Evolutionary conservation across 1,140 invertebrate genomes (phyloP).

Genomic region (Drosophila pruinosa): DNA sequence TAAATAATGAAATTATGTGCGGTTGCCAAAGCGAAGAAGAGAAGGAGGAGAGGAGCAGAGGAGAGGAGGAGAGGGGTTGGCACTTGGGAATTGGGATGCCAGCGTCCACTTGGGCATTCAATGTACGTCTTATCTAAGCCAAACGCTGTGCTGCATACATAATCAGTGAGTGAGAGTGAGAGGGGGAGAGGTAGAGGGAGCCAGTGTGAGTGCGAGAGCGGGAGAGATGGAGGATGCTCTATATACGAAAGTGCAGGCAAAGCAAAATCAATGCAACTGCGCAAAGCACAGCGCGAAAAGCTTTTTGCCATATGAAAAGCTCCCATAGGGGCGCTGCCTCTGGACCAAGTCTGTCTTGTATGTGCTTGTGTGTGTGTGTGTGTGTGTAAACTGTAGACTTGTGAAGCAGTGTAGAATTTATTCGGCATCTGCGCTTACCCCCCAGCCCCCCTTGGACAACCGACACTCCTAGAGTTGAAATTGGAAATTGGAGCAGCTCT

Average conservation of each 20-base stretch:
- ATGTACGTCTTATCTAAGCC: constrained; percentile 24
- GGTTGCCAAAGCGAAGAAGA: constrained; percentile 14
- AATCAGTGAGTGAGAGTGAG: constrained; percentile 9
- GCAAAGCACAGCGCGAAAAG: constrained; percentile 37
- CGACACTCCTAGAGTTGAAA: too few relatives aligned
- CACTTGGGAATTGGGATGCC: background rate
- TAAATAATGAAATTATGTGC: constrained; percentile 67
- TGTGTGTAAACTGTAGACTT: too few relatives aligned
- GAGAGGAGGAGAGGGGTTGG: background rate
- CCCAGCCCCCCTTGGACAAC: too few relatives aligned
- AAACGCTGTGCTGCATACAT: constrained; percentile 50
- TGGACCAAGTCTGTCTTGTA: too few relatives aligned
- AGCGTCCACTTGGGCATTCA: background rate
- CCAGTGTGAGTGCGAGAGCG: background rate
- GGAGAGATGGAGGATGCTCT: background rate
- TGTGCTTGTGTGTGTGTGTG: too few relatives aligned
- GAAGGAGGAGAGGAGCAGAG: background rate
- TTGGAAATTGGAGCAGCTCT: constrained; percentile 7
- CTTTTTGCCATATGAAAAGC: constrained; percentile 36
- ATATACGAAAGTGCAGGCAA: constrained; percentile 20
- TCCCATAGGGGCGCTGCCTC: constrained; percentile 59
- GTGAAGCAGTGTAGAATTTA: constrained; percentile 9
- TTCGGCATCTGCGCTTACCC: background rate
- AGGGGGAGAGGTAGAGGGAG: background rate
- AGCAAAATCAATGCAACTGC: constrained; percentile 51